Percentiles rank a stretch among this genome's conserved stretches.
Evolutionary conservation across 2,797 vertebrate genomes (phyloP).

Genomic region (Synanceia verrucosa): DNA sequence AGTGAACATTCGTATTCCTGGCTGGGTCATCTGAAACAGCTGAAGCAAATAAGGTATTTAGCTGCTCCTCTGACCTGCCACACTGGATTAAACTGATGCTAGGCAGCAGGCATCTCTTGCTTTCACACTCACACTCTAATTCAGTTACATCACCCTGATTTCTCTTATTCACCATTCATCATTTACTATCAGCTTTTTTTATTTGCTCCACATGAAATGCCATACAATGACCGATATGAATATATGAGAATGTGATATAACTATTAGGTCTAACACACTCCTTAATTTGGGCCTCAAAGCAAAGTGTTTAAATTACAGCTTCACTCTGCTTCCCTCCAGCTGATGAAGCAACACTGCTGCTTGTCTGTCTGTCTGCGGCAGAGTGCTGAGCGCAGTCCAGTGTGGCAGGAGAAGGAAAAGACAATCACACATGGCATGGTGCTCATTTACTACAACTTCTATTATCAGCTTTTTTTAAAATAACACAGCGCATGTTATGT

Average conservation of each 20-base stretch:
- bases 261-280: not conserved
- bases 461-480: conserved; percentile 64
- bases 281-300: conserved; percentile 12
- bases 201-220: not conserved
- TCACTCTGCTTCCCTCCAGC: conserved; percentile 30
- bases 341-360: conserved; percentile 55
- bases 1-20: conserved; percentile 44
- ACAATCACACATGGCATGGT: conserved; percentile 47
- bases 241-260: not conserved
- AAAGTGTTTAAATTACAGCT: conserved; percentile 59
- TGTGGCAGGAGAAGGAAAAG: conserved; percentile 33
- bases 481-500: conserved; percentile 46
- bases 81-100: conserved; percentile 44
- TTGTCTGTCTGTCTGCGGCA: conserved; percentile 44
- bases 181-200: not conserved
- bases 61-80: conserved; percentile 40
- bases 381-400: conserved; percentile 60
- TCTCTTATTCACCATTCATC: not conserved
- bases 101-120: conserved; percentile 29
- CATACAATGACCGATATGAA: not conserved
- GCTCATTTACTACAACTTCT: conserved; percentile 63
- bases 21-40: conserved; percentile 43
- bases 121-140: conserved; percentile 24
- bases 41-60: conserved; percentile 42
- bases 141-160: conserved; percentile 21